These are phyloP conservation scores for Falco concolor DNA, from an alignment of 2,797 vertebrate species.

Conservation along the genomic window DNA sequence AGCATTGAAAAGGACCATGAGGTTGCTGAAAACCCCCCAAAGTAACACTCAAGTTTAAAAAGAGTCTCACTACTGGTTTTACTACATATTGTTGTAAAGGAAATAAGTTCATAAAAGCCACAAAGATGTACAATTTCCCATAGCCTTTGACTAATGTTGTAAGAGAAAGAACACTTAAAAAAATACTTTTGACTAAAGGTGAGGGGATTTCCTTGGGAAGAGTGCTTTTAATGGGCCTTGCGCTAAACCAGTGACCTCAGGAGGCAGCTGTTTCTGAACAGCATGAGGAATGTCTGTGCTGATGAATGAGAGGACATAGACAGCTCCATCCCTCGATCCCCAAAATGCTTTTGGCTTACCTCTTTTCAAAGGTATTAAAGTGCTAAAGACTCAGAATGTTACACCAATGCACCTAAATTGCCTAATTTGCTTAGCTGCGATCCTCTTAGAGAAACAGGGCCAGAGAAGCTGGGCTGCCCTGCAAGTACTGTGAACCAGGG, in stretches of 20 bases:
- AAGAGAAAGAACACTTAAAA: neutral
- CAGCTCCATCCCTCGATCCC: neutral
- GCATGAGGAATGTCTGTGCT: neutral
- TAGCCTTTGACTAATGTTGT: slow-evolving; percentile 26
- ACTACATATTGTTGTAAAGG: neutral
- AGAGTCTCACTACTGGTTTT: slow-evolving; percentile 16
- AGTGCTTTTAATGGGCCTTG: neutral
- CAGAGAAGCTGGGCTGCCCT: neutral
- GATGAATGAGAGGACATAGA: neutral
- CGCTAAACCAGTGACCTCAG: neutral
- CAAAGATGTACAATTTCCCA: slow-evolving; percentile 21
- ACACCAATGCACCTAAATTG: neutral
- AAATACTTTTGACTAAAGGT: neutral
- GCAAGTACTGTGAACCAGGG: fast-evolving
- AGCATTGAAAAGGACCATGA: neutral
- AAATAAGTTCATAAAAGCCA: slow-evolving; percentile 42
- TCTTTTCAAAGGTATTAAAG: neutral
- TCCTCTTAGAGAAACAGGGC: neutral
- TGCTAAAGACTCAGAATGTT: neutral
- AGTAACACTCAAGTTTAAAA: neutral
- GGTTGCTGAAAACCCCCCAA: neutral
- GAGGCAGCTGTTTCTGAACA: neutral
- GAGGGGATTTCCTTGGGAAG: slow-evolving; percentile 40
- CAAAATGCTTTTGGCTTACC: neutral
- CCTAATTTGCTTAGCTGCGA: neutral